These are phyloP conservation scores for Stomatorhinus walkeri DNA, from an alignment of 2,797 vertebrate genomes.

Conservation along the genomic window DNA sequence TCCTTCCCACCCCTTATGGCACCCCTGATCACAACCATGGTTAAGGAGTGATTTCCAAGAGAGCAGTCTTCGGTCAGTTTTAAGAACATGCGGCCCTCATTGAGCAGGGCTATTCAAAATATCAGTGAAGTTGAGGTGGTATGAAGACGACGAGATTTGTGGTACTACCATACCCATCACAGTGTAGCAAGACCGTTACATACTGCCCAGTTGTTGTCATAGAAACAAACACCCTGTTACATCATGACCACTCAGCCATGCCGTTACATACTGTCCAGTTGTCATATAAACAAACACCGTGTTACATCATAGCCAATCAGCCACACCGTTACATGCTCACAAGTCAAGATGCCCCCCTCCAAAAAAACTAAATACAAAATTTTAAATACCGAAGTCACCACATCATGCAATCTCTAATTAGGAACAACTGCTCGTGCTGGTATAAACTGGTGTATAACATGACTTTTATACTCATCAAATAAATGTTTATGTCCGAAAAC, in stretches of 20 bases:
- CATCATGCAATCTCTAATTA: background rate
- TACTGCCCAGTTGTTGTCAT: background rate
- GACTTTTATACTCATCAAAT: background rate
- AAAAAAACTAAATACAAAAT: background rate
- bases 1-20: too few relatives aligned
- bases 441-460: background rate
- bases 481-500: background rate
- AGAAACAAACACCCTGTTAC: background rate
- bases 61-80: background rate
- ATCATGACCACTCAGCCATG: background rate
- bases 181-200: background rate
- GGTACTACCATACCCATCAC: background rate
- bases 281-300: background rate
- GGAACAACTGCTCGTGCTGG: background rate
- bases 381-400: background rate
- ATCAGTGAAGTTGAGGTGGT: background rate
- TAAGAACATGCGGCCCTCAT: background rate
- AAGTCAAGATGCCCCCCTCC: background rate
- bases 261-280: background rate
- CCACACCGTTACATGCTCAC: background rate
- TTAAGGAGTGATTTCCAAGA: background rate
- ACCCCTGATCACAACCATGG: background rate
- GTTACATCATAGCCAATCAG: background rate
- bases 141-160: background rate
- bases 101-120: background rate